Percentiles rank a stretch among this genome's conserved stretches.
phyloP scores from a whole-genome alignment of 2,797 vertebrate species.

The Gobio occitaniae region DNA sequence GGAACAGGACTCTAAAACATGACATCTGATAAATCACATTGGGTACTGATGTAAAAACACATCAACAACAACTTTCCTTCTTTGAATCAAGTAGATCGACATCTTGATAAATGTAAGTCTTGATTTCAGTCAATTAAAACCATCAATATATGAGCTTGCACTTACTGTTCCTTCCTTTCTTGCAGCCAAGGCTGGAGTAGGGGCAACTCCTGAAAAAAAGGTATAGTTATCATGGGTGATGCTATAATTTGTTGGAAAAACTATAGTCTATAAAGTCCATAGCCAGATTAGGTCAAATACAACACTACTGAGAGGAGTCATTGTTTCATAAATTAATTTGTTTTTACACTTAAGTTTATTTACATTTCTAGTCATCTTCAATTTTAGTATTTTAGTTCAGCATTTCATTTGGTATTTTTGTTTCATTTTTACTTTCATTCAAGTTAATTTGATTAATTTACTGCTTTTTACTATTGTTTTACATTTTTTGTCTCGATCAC shows the following conservation, averaged over 20 bases:
- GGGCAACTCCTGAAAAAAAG: conserved; percentile 61
- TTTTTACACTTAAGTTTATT: conserved; percentile 13
- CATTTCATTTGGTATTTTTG: conserved; percentile 28
- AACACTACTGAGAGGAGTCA: neutral
- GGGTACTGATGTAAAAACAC: neutral
- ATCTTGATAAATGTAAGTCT: neutral
- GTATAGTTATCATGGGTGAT: conserved; percentile 37
- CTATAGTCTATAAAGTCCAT: neutral
- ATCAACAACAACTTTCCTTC: conserved; percentile 12
- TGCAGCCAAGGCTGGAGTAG: conserved; percentile 57
- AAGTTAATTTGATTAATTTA: conserved; percentile 5
- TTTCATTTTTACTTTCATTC: neutral
- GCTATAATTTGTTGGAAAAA: neutral
- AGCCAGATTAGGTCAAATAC: neutral
- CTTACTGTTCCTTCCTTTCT: conserved; percentile 41
- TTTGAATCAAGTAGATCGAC: conserved; percentile 3
- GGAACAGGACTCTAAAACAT: neutral
- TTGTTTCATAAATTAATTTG: neutral
- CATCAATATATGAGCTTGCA: neutral
- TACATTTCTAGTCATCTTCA: neutral
- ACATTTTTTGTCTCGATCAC: conserved; percentile 63
- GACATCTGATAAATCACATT: conserved; percentile 5
- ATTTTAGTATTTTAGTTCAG: neutral
- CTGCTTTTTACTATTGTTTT: conserved; percentile 12
- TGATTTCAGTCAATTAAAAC: neutral